Evolutionary conservation across 2,888 invertebrate genomes (phyloP).

Genomic region (Sacculina carcini): DNA sequence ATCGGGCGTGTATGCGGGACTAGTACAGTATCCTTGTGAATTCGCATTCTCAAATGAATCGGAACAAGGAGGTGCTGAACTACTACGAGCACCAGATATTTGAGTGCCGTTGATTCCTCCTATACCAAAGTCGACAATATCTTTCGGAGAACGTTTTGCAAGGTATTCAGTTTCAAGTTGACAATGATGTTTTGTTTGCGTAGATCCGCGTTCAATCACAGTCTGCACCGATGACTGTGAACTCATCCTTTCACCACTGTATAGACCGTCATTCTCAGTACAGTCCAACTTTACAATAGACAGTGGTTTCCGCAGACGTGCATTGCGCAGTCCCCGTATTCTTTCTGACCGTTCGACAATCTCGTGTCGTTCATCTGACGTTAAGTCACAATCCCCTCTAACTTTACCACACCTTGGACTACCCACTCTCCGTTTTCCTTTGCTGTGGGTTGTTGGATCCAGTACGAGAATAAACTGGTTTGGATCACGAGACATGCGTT

Average conservation of each 20-base stretch:
- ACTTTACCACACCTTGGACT: too few relatives aligned
- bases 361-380: constrained; percentile 9
- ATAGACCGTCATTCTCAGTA: too few relatives aligned
- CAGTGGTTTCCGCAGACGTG: constrained; percentile 14
- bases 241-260: not conserved
- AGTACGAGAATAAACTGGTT: constrained; percentile 22
- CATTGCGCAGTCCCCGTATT: constrained; percentile 23
- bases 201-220: constrained; percentile 10
- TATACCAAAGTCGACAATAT: too few relatives aligned
- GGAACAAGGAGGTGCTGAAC: not conserved
- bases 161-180: constrained; percentile 26
- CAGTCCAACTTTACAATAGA: constrained; percentile 17
- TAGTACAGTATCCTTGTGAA: too few relatives aligned
- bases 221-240: not conserved
- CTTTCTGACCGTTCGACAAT: constrained; percentile 15
- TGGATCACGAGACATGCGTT: constrained; percentile 15
- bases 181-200: too few relatives aligned
- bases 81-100: too few relatives aligned
- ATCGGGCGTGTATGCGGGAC: constrained; percentile 9
- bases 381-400: too few relatives aligned
- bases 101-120: too few relatives aligned
- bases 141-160: constrained; percentile 49
- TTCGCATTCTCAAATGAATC: too few relatives aligned
- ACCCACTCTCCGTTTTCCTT: too few relatives aligned
- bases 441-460: too few relatives aligned